phyloP scores from a whole-genome alignment of 2,113 vertebrate species.

The Glareola pratincola region DNA sequence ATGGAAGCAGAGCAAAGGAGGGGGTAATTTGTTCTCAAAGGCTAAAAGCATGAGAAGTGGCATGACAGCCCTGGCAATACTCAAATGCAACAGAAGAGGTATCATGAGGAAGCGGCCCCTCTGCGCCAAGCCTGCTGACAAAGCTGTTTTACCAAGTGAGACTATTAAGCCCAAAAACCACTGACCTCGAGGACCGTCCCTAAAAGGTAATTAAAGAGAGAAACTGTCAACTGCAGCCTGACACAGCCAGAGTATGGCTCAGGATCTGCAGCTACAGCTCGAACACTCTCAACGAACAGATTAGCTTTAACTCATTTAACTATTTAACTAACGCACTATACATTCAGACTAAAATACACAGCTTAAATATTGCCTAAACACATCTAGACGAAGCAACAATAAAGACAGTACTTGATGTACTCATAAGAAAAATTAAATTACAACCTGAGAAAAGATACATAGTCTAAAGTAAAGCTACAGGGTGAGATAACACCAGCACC shows the following conservation, averaged over 20 bases:
- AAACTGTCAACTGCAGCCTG: neutral
- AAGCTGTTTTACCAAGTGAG: neutral
- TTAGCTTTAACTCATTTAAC: too few species aligned
- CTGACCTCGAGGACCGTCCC: neutral
- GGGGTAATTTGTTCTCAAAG: neutral
- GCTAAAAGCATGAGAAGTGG: accelerated
- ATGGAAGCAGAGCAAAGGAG: neutral
- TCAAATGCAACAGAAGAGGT: neutral
- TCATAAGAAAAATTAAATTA: neutral
- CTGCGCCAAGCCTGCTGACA: neutral
- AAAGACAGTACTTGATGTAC: neutral
- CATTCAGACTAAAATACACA: neutral
- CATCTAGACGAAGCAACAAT: neutral
- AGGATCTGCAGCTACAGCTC: neutral
- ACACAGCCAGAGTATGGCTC: neutral
- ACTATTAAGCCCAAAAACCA: neutral
- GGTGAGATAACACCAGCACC: neutral
- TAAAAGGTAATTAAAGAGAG: neutral
- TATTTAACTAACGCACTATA: neutral
- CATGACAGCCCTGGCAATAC: neutral
- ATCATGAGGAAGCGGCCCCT: neutral
- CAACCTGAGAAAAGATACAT: neutral
- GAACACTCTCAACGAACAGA: accelerated
- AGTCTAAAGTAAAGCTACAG: neutral
- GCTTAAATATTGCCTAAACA: neutral